Conservation (phyloP, 1,140 invertebrate species). For the Cheumatopsyche charites region DNA sequence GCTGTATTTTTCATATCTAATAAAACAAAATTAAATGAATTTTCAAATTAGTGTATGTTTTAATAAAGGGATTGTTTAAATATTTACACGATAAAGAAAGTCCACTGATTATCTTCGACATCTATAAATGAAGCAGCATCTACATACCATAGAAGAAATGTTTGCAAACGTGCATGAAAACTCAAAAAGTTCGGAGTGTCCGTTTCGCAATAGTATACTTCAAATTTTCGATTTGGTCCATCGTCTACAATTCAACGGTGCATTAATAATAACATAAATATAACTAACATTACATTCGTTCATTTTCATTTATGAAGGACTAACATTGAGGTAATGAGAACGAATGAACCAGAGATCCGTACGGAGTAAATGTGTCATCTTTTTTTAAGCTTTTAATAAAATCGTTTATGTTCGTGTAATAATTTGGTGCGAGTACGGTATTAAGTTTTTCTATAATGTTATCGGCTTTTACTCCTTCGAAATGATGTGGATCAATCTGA, state of each 20-base stretch:
- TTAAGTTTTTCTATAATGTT: slow-evolving; percentile 76
- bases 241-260: slow-evolving; percentile 51
- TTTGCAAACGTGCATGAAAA: slow-evolving; percentile 86
- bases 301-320: not conserved
- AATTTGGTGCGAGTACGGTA: slow-evolving; percentile 67
- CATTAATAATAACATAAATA: slow-evolving; percentile 1
- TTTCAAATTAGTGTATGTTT: not conserved
- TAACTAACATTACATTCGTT: not conserved
- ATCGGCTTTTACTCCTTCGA: slow-evolving; percentile 75
- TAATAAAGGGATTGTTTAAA: slow-evolving; percentile 33
- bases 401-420: slow-evolving; percentile 70
- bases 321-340: slow-evolving; percentile 59
- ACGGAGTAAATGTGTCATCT: slow-evolving; percentile 75
- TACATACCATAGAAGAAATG: slow-evolving; percentile 93
- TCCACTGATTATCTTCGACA: slow-evolving; percentile 90
- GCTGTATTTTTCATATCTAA: slow-evolving; percentile 83
- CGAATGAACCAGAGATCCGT: slow-evolving; percentile 71
- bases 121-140: slow-evolving; percentile 94
- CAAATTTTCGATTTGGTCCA: slow-evolving; percentile 69
- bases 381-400: slow-evolving; percentile 72
- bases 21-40: slow-evolving; percentile 47
- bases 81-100: slow-evolving; percentile 86
- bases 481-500: slow-evolving; percentile 58
- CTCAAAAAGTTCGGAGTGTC: slow-evolving; percentile 73
- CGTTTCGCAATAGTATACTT: slow-evolving; percentile 80